phyloP scores from a whole-genome alignment of 2,113 vertebrate genomes.

The Erinaceus europaeus region DNA sequence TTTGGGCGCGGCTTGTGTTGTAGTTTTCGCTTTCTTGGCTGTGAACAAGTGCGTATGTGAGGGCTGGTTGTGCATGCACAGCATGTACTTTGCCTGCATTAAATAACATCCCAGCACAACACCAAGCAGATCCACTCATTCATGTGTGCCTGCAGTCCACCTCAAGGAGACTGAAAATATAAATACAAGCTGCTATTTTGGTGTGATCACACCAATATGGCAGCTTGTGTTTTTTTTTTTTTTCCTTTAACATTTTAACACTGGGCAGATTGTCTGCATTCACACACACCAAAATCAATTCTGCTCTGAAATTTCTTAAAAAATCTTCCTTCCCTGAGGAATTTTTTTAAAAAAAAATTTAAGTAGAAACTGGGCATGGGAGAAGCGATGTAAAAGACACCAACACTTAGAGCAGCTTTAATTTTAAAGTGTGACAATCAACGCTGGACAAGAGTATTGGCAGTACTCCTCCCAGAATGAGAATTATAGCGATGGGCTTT shows the following conservation, averaged over 20 bases:
- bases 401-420: background rate
- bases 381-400: background rate
- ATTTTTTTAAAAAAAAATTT: slow-evolving; percentile 54
- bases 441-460: background rate
- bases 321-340: slow-evolving; percentile 63
- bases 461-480: background rate
- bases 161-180: slow-evolving; percentile 74
- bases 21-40: slow-evolving; percentile 71
- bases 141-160: slow-evolving; percentile 72
- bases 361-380: slow-evolving; percentile 50
- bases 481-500: background rate
- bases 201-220: slow-evolving; percentile 73
- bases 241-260: slow-evolving; percentile 77
- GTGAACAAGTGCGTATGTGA: slow-evolving; percentile 76
- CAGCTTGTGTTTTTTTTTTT: slow-evolving; percentile 71
- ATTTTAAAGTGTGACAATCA: background rate
- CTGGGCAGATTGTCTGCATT: slow-evolving; percentile 79
- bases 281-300: slow-evolving; percentile 77
- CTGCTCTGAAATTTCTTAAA: slow-evolving; percentile 72
- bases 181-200: slow-evolving; percentile 80
- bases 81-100: slow-evolving; percentile 62
- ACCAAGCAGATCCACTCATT: slow-evolving; percentile 53
- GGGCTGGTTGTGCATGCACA: slow-evolving; percentile 67
- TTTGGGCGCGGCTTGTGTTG: slow-evolving; percentile 73
- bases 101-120: slow-evolving; percentile 62